Conservation (phyloP, 2,797 vertebrate species). For the Chiropotes sagulatus region DNA sequence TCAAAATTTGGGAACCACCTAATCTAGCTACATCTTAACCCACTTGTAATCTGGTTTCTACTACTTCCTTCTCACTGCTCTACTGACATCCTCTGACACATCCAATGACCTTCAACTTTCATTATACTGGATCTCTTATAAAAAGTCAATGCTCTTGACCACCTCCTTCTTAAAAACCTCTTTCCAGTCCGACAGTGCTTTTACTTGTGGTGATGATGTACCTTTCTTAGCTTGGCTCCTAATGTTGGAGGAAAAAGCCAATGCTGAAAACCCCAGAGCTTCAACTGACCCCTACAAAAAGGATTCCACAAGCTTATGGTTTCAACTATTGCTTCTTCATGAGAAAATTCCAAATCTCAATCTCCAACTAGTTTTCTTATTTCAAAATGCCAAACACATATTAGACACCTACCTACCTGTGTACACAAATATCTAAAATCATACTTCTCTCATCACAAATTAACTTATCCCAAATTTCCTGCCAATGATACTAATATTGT, state of each 20-base stretch:
- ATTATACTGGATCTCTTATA: neutral
- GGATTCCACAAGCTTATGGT: neutral
- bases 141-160: constrained; percentile 28
- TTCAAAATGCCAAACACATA: neutral
- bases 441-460: neutral
- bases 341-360: constrained; percentile 20
- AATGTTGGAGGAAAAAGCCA: neutral
- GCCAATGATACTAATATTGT: neutral
- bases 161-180: neutral
- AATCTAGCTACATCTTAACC: neutral
- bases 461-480: constrained; percentile 13
- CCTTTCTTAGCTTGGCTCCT: neutral
- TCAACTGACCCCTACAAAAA: neutral
- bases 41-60: neutral
- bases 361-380: neutral
- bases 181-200: neutral
- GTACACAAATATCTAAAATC: neutral
- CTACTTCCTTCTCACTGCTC: neutral
- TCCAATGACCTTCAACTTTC: neutral
- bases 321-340: neutral
- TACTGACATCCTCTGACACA: neutral
- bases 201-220: neutral
- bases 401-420: neutral
- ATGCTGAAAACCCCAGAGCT: neutral
- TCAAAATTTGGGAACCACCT: neutral